Conservation (phyloP, 2,888 invertebrate genomes). For the Eristalinus aeneus region DNA sequence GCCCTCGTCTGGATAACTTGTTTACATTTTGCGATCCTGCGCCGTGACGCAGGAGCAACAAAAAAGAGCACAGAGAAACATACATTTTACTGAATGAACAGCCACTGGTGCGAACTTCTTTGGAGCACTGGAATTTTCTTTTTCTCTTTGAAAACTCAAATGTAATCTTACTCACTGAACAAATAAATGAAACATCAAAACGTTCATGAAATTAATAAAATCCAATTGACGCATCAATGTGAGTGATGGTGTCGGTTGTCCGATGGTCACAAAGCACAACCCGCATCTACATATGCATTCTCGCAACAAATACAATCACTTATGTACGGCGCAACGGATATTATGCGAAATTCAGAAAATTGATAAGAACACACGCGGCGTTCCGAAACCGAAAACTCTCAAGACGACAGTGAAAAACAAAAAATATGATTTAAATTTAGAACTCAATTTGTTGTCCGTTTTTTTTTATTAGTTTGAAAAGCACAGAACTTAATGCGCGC, state of each 20-base stretch:
- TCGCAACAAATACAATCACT: neutral
- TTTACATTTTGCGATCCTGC: conserved; percentile 54
- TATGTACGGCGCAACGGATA: neutral
- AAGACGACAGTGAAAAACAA: neutral
- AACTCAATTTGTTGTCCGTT: neutral
- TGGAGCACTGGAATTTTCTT: conserved; percentile 9
- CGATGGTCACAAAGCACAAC: neutral
- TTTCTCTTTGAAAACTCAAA: conserved; percentile 15
- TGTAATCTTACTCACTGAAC: neutral
- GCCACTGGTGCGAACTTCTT: conserved; percentile 10
- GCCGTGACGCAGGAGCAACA: conserved; percentile 24
- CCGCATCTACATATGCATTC: neutral
- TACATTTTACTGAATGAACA: neutral
- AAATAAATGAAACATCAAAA: neutral
- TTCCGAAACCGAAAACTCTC: conserved; percentile 4
- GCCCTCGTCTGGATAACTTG: conserved; percentile 15
- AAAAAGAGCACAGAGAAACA: neutral
- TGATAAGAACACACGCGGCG: conserved; percentile 52
- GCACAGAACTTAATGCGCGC: conserved; percentile 36
- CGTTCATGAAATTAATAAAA: conserved; percentile 47
- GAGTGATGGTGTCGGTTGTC: neutral
- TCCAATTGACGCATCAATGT: conserved; percentile 34
- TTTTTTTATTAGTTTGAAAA: conserved; percentile 30
- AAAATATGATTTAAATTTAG: conserved; percentile 55
- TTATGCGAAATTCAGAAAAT: neutral